Percentiles rank a stretch among this genome's conserved stretches.
phyloP scores from a whole-genome alignment of 2,888 invertebrate species.

The Agrypnus murinus region DNA sequence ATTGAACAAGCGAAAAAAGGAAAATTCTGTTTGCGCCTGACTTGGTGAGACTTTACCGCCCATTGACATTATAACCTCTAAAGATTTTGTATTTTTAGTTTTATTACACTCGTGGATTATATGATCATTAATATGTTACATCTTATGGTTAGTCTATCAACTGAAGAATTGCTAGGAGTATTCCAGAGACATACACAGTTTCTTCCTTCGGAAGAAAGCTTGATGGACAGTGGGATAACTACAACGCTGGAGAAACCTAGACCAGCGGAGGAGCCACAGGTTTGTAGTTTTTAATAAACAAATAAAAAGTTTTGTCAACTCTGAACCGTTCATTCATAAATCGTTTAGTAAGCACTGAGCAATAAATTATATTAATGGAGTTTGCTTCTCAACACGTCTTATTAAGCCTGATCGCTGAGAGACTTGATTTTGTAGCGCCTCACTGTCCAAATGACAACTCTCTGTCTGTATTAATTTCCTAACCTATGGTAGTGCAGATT shows the following conservation, averaged over 20 bases:
- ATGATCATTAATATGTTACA: constrained; percentile 82
- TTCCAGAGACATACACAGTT: constrained; percentile 74
- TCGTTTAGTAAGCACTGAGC: no score
- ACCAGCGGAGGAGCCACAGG: constrained; percentile 69
- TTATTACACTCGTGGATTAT: constrained; percentile 82
- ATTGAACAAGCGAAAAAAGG: constrained; percentile 91
- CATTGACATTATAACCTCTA: neutral
- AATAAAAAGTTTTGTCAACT: no score
- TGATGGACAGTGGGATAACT: constrained; percentile 70
- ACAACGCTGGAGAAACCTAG: constrained; percentile 72
- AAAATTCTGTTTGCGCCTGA: constrained; percentile 84
- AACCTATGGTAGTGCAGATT: no score
- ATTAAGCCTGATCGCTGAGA: no score
- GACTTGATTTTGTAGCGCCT: no score
- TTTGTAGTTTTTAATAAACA: constrained; percentile 53
- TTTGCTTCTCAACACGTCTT: no score
- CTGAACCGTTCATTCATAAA: no score
- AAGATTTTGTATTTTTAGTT: constrained; percentile 76
- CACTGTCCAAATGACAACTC: no score
- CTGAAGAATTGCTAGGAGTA: constrained; percentile 74
- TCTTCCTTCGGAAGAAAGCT: constrained; percentile 71
- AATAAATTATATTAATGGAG: no score
- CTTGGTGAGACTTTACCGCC: constrained; percentile 79
- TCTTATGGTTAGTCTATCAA: constrained; percentile 78
- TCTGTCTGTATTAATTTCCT: no score